These are phyloP conservation scores for Plagodis pulveraria DNA, from an alignment of 2,888 invertebrate genomes.

Conservation along the genomic window DNA sequence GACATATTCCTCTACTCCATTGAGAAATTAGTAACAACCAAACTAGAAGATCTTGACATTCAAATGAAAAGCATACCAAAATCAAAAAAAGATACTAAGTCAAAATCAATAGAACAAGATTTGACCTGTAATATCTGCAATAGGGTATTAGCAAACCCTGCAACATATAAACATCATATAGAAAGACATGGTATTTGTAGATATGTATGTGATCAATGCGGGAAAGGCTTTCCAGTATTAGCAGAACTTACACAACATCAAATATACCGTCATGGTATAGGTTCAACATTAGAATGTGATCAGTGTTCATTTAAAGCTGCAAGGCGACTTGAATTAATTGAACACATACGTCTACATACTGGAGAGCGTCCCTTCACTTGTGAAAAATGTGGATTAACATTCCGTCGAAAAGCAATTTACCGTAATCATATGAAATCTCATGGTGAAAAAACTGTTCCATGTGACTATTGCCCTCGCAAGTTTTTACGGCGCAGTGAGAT, in stretches of 20 bases:
- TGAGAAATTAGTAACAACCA: slow-evolving; percentile 25
- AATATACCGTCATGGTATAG: slow-evolving; percentile 62
- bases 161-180: slow-evolving; percentile 67
- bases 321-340: slow-evolving; percentile 57
- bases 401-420: slow-evolving; percentile 68
- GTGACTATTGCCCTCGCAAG: slow-evolving; percentile 64
- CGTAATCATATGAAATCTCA: slow-evolving; percentile 72
- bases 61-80: slow-evolving; percentile 17
- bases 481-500: slow-evolving; percentile 60
- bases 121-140: slow-evolving; percentile 61
- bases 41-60: slow-evolving; percentile 6
- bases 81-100: slow-evolving; percentile 14
- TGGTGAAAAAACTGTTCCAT: slow-evolving; percentile 66
- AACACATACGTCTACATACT: slow-evolving; percentile 70
- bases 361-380: slow-evolving; percentile 75
- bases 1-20: slow-evolving; percentile 29
- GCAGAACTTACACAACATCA: slow-evolving; percentile 62
- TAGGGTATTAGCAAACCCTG: slow-evolving; percentile 57
- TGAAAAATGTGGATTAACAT: slow-evolving; percentile 73
- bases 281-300: slow-evolving; percentile 62
- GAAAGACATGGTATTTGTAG: slow-evolving; percentile 63
- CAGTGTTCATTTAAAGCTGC: slow-evolving; percentile 68
- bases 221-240: slow-evolving; percentile 62
- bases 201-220: slow-evolving; percentile 74
- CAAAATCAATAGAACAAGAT: slow-evolving; percentile 26